Percentiles rank a stretch among this genome's conserved stretches.
These are phyloP conservation scores for Drosophila mayaguana DNA, from an alignment of 2,888 invertebrate species.

Conservation along the genomic window DNA sequence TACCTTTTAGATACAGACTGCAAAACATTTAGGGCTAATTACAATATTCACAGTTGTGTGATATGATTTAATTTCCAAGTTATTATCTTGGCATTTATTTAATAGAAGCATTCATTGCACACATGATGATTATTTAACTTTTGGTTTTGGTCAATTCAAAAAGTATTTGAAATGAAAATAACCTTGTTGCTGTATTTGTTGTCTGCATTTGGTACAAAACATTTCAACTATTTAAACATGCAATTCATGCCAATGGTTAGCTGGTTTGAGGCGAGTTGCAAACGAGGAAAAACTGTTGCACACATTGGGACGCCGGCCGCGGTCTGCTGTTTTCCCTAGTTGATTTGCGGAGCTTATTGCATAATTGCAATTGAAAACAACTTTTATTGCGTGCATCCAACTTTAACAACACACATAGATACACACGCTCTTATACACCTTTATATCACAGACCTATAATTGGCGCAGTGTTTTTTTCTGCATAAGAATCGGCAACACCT, in stretches of 20 bases:
- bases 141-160: background rate
- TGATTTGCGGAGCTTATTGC: constrained; percentile 32
- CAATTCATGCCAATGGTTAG: background rate
- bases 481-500: constrained; percentile 54
- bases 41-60: background rate
- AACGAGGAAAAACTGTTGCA: constrained; percentile 48
- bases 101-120: background rate
- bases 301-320: constrained; percentile 15
- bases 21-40: background rate
- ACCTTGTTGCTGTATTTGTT: background rate
- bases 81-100: background rate
- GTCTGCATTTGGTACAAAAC: background rate
- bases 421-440: background rate
- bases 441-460: constrained; percentile 30
- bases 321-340: constrained; percentile 9
- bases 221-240: background rate
- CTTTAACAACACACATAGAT: constrained; percentile 15
- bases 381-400: constrained; percentile 47
- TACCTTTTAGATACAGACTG: background rate
- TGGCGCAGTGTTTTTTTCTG: constrained; percentile 39
- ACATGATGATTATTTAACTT: background rate
- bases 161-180: background rate
- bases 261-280: background rate
- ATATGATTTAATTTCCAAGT: background rate
- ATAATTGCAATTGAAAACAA: constrained; percentile 53